Evolutionary conservation across 2,113 vertebrate species (phyloP).

Genomic region (Austrofundulus limnaeus): DNA sequence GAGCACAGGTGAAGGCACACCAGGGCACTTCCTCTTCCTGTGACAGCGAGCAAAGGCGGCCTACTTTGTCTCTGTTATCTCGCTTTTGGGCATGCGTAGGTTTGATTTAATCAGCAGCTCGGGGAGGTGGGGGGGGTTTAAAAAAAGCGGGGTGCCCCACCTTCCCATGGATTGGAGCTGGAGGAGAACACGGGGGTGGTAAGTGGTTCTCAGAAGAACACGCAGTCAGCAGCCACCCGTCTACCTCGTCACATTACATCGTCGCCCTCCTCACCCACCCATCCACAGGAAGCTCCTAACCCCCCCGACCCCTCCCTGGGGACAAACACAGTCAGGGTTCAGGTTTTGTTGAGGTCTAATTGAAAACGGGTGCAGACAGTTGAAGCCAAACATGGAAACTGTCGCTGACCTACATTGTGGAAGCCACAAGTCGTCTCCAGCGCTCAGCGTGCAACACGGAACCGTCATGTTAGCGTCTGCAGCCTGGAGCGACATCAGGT

Average conservation of each 20-base stretch:
- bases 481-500: not conserved
- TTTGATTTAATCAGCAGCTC: slow-evolving; percentile 73
- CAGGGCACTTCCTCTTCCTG: slow-evolving; percentile 71
- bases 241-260: slow-evolving; percentile 16
- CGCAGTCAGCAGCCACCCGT: slow-evolving; percentile 36
- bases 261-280: slow-evolving; percentile 43
- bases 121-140: not conserved
- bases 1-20: slow-evolving; percentile 58
- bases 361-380: slow-evolving; percentile 38
- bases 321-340: slow-evolving; percentile 12
- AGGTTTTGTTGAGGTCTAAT: slow-evolving; percentile 25
- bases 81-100: slow-evolving; percentile 43
- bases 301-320: not conserved
- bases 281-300: slow-evolving; percentile 34
- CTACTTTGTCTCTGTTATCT: slow-evolving; percentile 68
- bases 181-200: slow-evolving; percentile 47
- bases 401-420: slow-evolving; percentile 60
- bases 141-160: slow-evolving; percentile 8
- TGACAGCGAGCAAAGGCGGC: slow-evolving; percentile 67
- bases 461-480: slow-evolving; percentile 9
- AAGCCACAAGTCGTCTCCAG: slow-evolving; percentile 51
- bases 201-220: slow-evolving; percentile 57
- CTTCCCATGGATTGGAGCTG: slow-evolving; percentile 46
- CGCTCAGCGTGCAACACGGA: slow-evolving; percentile 10
- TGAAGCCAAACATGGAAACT: slow-evolving; percentile 39